A percentile compares a stretch with the other conserved stretches of the same genome.
These are phyloP conservation scores for Adineta ricciae DNA, from an alignment of 2,888 invertebrate genomes.

Conservation along the genomic window DNA sequence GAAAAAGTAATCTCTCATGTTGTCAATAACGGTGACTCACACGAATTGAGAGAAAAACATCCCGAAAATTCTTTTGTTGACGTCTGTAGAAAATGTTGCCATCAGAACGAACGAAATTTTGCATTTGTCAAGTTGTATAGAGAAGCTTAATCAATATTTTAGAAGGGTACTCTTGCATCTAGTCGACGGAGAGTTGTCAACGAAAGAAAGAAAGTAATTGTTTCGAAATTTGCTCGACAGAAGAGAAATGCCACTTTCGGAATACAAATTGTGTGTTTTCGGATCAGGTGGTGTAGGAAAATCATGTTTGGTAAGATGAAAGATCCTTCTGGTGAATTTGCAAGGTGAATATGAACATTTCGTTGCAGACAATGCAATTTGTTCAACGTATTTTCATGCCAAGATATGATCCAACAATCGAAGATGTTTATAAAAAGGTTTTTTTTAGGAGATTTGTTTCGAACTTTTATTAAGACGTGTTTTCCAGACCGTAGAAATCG, in stretches of 20 bases:
- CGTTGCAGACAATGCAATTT: constrained; percentile 72
- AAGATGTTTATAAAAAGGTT: constrained; percentile 90
- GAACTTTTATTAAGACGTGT: background rate
- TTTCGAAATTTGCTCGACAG: background rate
- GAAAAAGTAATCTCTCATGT: background rate
- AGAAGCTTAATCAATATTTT: background rate
- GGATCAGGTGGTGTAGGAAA: constrained; percentile 3
- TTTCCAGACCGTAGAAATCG: constrained; percentile 56
- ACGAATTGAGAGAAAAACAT: background rate
- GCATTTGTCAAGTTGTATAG: background rate
- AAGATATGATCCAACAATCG: constrained; percentile 98
- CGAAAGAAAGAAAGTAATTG: background rate
- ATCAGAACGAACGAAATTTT: background rate
- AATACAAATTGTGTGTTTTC: background rate
- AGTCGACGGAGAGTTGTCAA: background rate
- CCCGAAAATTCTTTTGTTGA: background rate
- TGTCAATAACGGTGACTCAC: background rate
- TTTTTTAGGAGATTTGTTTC: background rate
- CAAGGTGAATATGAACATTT: background rate
- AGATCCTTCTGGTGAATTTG: background rate
- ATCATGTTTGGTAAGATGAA: background rate
- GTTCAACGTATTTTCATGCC: constrained; percentile 99
- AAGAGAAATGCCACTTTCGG: background rate
- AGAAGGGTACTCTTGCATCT: background rate
- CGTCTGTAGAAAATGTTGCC: background rate